Base-by-base conservation (phyloP, 1,140 invertebrate species). In the Saccostrea glomerata region DNA sequence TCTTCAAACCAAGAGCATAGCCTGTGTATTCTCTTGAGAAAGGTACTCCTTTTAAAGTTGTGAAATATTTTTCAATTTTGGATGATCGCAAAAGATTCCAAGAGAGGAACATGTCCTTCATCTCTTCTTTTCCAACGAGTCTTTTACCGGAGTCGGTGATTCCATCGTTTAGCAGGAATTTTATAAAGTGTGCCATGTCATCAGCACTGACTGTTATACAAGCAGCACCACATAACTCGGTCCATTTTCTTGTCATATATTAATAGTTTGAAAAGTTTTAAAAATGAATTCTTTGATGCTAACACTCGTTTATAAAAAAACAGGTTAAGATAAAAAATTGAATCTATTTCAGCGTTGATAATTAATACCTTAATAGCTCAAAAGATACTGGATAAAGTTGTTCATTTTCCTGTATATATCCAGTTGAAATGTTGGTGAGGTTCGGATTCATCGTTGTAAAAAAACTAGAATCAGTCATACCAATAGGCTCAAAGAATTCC, bases 141-240 rank as follows among this genome's bases (percentile, higher is more conserved):
- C 54, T 23, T 13, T 47, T 25, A 23, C n/a, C n/a, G 4, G 85
- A 25, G 23, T 86, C 25, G 23, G 70, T n/a, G 15, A 88, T 86
- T 23, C 84, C 73, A 66, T 66, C 86, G 25, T 90, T 77, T 36
- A 77, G 73, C 17, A 84, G 85, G 25, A 92, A 90, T 20, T 70
- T 88, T 87, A 91, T 92, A 89, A 90, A 92, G 47, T 91, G 88
- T 0, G 88, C 82, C 90, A 91, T 91, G 54, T 92, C 91, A 20
- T 47, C n/a, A 23, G 89, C 90, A n/a, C 25, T 90, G 4, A 83
- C 55, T 58, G 90, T 54, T 0, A 92, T 54, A 40, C 90, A 89
- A 36, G 88, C 90, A 0, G 89, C 88, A n/a, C 91, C 91, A 87
- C 91, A 90, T 15, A 90, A 54, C 6, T 84, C 23, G 5, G n/a